Evolutionary conservation across 2,888 invertebrate genomes (phyloP), one percentile per base, ranked within the genome.

Genomic region (Heteromyza rotundicornis): DNA sequence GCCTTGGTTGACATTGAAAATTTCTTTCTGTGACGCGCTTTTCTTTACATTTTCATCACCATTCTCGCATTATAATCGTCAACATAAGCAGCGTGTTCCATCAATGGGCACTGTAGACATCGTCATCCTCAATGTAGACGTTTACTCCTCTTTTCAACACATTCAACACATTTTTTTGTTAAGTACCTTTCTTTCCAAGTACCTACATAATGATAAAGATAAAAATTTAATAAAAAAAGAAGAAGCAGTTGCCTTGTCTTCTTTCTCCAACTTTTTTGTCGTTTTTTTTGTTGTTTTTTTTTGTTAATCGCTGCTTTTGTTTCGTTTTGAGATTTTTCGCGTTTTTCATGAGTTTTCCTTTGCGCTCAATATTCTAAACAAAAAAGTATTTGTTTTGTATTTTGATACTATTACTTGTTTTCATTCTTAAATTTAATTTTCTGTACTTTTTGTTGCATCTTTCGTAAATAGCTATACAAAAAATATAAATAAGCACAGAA

Each of bases 301-400:
- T 55, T 40, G 35, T 40, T 27, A 52, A 47, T 61, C 35, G 44
- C 27, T 40, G 36, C 53, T 62, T 60, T 62, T 14, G 17, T 54
- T 60, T 64, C 60, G 59, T 64, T 3, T 1, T 16, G 22, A 44
- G 23, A 16, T 56, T 57, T 32, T 27, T 27, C 50, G 44, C 40
- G 57, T 57, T 57, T 57, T 35, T 60, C 49, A 54, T 19, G 24
- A 54, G 24, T 65, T 66, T 69, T 69, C 60, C 64, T 68, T 68
- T 68, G 61, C 57, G 47, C 51, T 65, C 57, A 16, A 62, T 63
- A 67, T 70, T 70, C 70, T 70, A 68, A 68, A 69, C 66, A 69
- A 63, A 57, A 58, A 16, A 17, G 7, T 19, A 47, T 19, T 47
- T 47, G 47, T 14, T 2, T 19, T 20, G 47, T 7, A n/a, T 8